phyloP scores from a whole-genome alignment of 2,797 vertebrate genomes.

The Myiothlypis coronata region DNA sequence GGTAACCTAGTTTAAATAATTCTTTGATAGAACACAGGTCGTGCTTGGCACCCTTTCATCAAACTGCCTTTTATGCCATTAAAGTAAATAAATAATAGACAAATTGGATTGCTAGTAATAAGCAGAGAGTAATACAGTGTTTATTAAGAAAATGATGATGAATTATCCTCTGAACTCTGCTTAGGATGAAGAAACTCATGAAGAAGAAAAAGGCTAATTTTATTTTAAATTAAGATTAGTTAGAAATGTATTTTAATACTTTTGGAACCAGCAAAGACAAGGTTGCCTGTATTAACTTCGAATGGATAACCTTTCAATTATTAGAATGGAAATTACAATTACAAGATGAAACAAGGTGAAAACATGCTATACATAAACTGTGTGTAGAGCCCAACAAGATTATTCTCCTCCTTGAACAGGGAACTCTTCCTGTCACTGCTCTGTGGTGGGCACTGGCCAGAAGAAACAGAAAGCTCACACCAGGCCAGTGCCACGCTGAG shows the following conservation, averaged over 20 bases:
- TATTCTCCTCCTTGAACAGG: neutral
- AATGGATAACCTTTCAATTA: neutral
- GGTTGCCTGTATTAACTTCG: neutral
- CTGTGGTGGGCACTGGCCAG: neutral
- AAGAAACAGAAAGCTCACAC: neutral
- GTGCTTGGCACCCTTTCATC: neutral
- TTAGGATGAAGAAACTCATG: neutral
- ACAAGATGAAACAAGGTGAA: neutral
- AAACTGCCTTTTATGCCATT: neutral
- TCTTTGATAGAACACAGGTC: neutral
- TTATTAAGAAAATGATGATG: neutral
- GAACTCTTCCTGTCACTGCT: neutral
- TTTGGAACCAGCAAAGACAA: neutral
- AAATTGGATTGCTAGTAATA: neutral
- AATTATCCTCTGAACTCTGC: neutral
- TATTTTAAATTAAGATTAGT: neutral
- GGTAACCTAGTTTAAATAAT: neutral
- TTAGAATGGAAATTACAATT: neutral
- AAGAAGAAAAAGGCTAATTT: neutral
- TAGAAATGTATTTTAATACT: neutral
- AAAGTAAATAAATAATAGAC: neutral
- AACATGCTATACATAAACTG: neutral
- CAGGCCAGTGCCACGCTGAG: neutral
- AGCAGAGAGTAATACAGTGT: neutral
- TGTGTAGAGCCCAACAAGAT: accelerated